Evolutionary conservation across 2,113 vertebrate species (phyloP), one percentile per base, ranked within the genome.

Genomic region (Podiceps cristatus): DNA sequence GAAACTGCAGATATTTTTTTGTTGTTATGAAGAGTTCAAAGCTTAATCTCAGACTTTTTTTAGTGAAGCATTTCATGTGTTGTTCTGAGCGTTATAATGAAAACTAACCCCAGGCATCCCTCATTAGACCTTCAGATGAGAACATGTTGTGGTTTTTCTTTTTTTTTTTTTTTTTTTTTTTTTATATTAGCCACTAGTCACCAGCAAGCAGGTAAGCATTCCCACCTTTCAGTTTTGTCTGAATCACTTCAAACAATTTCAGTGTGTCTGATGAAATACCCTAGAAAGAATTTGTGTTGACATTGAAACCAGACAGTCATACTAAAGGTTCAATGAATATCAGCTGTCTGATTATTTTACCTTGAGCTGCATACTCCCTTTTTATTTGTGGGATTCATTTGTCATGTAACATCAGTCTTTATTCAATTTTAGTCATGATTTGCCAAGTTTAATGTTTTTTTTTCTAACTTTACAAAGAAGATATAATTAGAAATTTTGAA

Each of bases 281-380:
- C 66, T 40, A 78, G 69, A 78, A 85, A 80, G 31, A 97, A 88
- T 90, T 83, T 50, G 49, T 88, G 50, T 85, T 96, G 90, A 95
- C 88, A 88, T 58, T 88, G 95, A 94, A 90, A 93, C 90, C 67
- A 96, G 96, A 58, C 91, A 90, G 77, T 96, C 33, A 60, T 74
- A 40, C 72, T 95, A 88, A 92, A 96, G 86, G 45, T 92, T 96
- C 71, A 94, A 1, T 72, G 84, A 83, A 87, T 74, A 68, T 79
- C 92, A 93, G 59, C 74, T 95, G 92, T 91, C 95, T 91, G 88
- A 84, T n/a, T 90, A 60, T 96, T 94, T 86, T 68, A 85, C 94
- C 79, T 44, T 75, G 28, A 91, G 88, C 66, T 66, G 9, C 40
- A 52, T 78, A 23, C 24, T 86, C 14, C 31, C 18, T 81, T 69